phyloP scores from a whole-genome alignment of 2,888 invertebrate genomes.

The Gastrophysa polygoni region DNA sequence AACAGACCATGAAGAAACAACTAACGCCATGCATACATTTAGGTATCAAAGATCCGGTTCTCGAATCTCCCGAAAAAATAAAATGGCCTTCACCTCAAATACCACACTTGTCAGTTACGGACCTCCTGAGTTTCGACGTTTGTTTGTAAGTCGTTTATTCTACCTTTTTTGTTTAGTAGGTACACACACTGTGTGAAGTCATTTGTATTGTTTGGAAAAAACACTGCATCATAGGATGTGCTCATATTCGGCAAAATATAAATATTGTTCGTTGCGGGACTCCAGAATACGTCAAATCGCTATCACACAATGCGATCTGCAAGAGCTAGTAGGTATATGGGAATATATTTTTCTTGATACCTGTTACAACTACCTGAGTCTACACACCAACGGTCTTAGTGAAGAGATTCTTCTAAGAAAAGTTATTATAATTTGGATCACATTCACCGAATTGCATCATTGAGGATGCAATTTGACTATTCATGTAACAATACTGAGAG shows the following conservation, averaged over 20 bases:
- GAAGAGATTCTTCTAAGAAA: too few relatives aligned
- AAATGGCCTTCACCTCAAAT: conserved; percentile 18
- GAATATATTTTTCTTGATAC: conserved; percentile 7
- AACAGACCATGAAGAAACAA: conserved; percentile 37
- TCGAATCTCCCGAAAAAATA: conserved; percentile 19
- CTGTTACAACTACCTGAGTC: conserved; percentile 44
- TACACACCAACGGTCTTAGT: too few relatives aligned
- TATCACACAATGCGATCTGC: conserved; percentile 44
- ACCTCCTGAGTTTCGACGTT: conserved; percentile 41
- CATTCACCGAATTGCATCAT: too few relatives aligned
- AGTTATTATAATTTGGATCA: too few relatives aligned
- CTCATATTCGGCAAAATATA: conserved; percentile 37
- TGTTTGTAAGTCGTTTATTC: conserved; percentile 36
- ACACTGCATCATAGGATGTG: conserved; percentile 29
- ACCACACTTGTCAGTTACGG: conserved; percentile 43
- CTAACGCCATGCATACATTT: conserved; percentile 38
- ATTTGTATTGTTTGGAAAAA: conserved; percentile 38
- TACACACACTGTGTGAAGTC: conserved; percentile 29
- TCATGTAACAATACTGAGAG: too few relatives aligned
- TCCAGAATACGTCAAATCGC: conserved; percentile 41
- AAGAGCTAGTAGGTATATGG: neutral
- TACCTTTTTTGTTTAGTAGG: conserved; percentile 17
- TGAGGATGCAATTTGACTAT: too few relatives aligned
- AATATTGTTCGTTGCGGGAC: conserved; percentile 41
- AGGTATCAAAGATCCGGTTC: conserved; percentile 48